phyloP scores from a whole-genome alignment of 2,888 invertebrate genomes.

The Hipparchia semele region DNA sequence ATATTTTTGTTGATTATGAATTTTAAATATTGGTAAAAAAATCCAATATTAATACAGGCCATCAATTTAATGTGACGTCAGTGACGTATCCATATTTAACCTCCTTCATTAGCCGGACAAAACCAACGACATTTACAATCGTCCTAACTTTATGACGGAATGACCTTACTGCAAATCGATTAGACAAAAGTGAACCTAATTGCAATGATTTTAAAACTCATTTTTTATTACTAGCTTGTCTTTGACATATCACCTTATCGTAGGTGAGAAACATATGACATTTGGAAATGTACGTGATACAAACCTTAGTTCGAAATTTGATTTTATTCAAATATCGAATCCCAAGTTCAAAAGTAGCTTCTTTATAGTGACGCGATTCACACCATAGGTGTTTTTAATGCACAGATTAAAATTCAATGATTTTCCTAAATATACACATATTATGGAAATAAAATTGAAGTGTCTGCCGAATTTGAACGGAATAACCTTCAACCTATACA shows the following conservation, averaged over 20 bases:
- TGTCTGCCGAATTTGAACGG: too few relatives aligned
- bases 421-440: too few relatives aligned
- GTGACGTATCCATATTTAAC: conserved; percentile 47
- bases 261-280: conserved; percentile 74
- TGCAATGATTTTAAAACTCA: fast-evolving
- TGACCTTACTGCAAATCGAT: conserved; percentile 40
- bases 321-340: conserved; percentile 55
- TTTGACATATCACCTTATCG: conserved; percentile 14
- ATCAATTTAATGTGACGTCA: conserved; percentile 39
- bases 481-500: too few relatives aligned
- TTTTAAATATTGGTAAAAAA: conserved; percentile 30
- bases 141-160: conserved; percentile 42
- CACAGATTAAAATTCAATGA: too few relatives aligned
- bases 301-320: conserved; percentile 59
- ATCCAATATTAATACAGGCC: conserved; percentile 34
- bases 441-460: too few relatives aligned
- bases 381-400: not conserved
- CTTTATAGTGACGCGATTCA: conserved; percentile 22
- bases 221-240: conserved; percentile 29
- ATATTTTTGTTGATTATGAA: conserved; percentile 31
- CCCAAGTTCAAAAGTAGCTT: conserved; percentile 20
- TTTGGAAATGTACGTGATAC: conserved; percentile 64
- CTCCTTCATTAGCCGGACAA: conserved; percentile 74
- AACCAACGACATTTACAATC: conserved; percentile 78
- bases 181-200: conserved; percentile 19